Conservation (phyloP, 2,888 invertebrate genomes). For the Scaptomyza parva region DNA sequence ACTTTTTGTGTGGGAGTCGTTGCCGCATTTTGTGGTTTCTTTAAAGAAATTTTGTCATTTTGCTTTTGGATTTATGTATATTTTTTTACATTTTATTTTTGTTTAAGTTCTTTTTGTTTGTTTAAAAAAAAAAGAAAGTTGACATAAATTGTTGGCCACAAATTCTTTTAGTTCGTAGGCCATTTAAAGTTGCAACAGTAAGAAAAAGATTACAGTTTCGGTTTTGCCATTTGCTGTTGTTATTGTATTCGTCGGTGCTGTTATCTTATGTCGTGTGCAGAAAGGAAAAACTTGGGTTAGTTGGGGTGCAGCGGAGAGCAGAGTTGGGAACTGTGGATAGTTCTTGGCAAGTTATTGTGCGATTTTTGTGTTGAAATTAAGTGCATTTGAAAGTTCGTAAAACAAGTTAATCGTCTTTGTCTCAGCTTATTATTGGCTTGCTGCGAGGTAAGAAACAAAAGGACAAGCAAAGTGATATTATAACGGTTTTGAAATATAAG, state of each 20-base stretch:
- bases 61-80: constrained; percentile 3
- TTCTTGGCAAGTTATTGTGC: constrained; percentile 58
- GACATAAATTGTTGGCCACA: constrained; percentile 72
- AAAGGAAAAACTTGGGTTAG: constrained; percentile 65
- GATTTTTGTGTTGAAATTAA: constrained; percentile 56
- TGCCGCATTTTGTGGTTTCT: constrained; percentile 74
- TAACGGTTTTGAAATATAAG: constrained; percentile 18
- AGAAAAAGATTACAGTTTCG: too few species aligned
- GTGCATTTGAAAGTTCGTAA: constrained; percentile 73
- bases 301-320: constrained; percentile 4
- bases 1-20: constrained; percentile 70
- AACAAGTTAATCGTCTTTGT: constrained; percentile 73
- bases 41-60: constrained; percentile 74
- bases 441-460: constrained; percentile 35
- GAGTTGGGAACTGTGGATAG: constrained; percentile 32
- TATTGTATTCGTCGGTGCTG: constrained; percentile 26
- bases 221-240: constrained; percentile 32
- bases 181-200: constrained; percentile 64
- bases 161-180: constrained; percentile 35
- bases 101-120: constrained; percentile 71
- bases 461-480: constrained; percentile 38
- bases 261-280: constrained; percentile 57
- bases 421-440: constrained; percentile 32
- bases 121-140: constrained; percentile 80
- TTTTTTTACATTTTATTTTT: constrained; percentile 25